phyloP scores from a whole-genome alignment of 2,797 vertebrate species.

The Hippoglossus hippoglossus region DNA sequence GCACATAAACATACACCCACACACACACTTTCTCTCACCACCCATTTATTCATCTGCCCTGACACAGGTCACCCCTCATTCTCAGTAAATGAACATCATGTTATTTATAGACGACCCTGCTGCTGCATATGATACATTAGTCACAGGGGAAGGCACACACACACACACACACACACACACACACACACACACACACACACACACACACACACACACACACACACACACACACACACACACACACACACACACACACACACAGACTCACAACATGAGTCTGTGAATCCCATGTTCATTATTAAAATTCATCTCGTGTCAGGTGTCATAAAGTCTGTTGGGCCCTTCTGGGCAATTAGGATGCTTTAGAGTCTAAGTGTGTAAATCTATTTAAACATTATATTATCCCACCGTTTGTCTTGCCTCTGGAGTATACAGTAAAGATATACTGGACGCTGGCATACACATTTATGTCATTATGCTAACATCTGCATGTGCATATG shows the following conservation, averaged over 20 bases:
- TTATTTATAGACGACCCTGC: constrained; percentile 80
- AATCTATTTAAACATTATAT: constrained; percentile 19
- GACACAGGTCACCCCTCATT: constrained; percentile 58
- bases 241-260: constrained; percentile 23
- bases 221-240: constrained; percentile 21
- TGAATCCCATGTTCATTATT: constrained; percentile 53
- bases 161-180: constrained; percentile 22
- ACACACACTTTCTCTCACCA: constrained; percentile 1
- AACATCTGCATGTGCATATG: neutral
- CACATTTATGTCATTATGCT: neutral
- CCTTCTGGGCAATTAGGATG: constrained; percentile 35
- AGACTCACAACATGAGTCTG: neutral
- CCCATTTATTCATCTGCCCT: constrained; percentile 58
- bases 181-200: neutral
- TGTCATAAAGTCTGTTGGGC: constrained; percentile 41
- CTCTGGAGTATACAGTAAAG: neutral
- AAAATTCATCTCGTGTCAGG: constrained; percentile 49
- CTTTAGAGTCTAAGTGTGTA: constrained; percentile 10
- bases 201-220: neutral
- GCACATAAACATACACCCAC: constrained; percentile 9
- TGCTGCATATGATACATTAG: constrained; percentile 66
- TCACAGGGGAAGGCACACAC: constrained; percentile 49
- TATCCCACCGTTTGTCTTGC: neutral
- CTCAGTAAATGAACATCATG: constrained; percentile 70
- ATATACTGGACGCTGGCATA: neutral